Conservation (phyloP, 2,797 vertebrate genomes). For the Sebastes ruberrimus region DNA sequence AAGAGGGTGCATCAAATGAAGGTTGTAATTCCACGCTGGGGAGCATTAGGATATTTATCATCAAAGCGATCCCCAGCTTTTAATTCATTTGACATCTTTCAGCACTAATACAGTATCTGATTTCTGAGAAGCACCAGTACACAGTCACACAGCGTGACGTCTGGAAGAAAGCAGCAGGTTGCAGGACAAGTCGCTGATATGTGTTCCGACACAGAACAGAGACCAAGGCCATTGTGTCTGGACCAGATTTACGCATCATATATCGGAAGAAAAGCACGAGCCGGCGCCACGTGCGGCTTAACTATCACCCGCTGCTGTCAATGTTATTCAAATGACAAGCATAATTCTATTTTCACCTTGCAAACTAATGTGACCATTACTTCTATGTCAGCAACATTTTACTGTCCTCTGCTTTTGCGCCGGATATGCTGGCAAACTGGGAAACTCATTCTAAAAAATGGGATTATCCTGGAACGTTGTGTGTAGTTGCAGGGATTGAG, state of each 20-base stretch:
- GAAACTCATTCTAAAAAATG: slow-evolving; percentile 49
- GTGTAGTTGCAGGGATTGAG: slow-evolving; percentile 18
- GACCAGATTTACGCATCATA: slow-evolving; percentile 31
- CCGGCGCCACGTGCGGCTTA: not conserved
- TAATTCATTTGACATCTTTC: slow-evolving; percentile 77
- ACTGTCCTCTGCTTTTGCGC: slow-evolving; percentile 29
- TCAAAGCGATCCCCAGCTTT: slow-evolving; percentile 48
- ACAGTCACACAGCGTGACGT: slow-evolving; percentile 47
- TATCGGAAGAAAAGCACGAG: slow-evolving; percentile 34
- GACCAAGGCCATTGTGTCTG: slow-evolving; percentile 32
- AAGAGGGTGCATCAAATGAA: slow-evolving; percentile 63
- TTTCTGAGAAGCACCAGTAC: slow-evolving; percentile 59
- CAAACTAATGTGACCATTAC: slow-evolving; percentile 52
- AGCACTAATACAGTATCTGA: slow-evolving; percentile 66
- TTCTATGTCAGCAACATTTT: slow-evolving; percentile 67
- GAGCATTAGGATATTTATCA: slow-evolving; percentile 56
- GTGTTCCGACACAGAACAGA: slow-evolving; percentile 30
- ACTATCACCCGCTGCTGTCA: slow-evolving; percentile 45
- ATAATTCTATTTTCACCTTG: slow-evolving; percentile 72
- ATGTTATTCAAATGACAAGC: slow-evolving; percentile 64
- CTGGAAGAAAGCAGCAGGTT: slow-evolving; percentile 59
- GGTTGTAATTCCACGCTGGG: slow-evolving; percentile 62
- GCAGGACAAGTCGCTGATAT: slow-evolving; percentile 41
- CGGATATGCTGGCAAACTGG: slow-evolving; percentile 16
- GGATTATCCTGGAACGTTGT: slow-evolving; percentile 43